Base-by-base conservation (phyloP, 2,888 invertebrate genomes). In the Fabriciana adippe region DNA sequence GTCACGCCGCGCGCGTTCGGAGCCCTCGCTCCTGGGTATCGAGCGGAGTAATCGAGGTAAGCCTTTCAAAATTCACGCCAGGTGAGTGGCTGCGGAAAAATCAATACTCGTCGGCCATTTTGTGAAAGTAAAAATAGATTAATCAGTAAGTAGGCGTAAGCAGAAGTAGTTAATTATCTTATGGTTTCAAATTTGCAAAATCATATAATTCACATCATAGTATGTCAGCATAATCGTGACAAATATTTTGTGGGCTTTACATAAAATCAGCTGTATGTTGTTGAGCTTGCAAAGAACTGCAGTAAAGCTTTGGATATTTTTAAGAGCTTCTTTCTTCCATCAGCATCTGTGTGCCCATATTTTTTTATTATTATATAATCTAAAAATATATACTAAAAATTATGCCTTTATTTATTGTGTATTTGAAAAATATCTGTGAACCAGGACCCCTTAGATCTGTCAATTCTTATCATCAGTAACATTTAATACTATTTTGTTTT, bases 1-100 rank as follows among this genome's bases (percentile, higher is more conserved):
- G 88, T 77, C 82, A 67, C 84, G 85, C 77, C 91, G 92, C 92
- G 90, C 92, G 92, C 91, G 92, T 87, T 83, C 71, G 88, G 92
- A 92, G 92, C 92, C 92, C 92, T 90, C 74, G 92, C 91, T 92
- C 92, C 88, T 78, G 75, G 78, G 80, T 77, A 78, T 81, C 83
- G 81, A 79, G 77, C 86, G 84, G 79, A 85, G 80, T 76, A 73
- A 71, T 75, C 76, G 81, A 90, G 92, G 92, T 92, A 90, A 92
- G 92, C 82, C 82, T 81, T 84, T 79, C 77, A 76, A 76, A 80
- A 78, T 76, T 80, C 81, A 76, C 74, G 55, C 48, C 76, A 80
- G 81, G 81, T 83, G 83, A 82, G 85, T 84, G 82, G 81, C 79
- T 80, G 81, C 75, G 80, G 76, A 71, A 74, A 73, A 75, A 86